Evolutionary conservation across 2,888 invertebrate species (phyloP).

Genomic region (Mesorhabditis belari): DNA sequence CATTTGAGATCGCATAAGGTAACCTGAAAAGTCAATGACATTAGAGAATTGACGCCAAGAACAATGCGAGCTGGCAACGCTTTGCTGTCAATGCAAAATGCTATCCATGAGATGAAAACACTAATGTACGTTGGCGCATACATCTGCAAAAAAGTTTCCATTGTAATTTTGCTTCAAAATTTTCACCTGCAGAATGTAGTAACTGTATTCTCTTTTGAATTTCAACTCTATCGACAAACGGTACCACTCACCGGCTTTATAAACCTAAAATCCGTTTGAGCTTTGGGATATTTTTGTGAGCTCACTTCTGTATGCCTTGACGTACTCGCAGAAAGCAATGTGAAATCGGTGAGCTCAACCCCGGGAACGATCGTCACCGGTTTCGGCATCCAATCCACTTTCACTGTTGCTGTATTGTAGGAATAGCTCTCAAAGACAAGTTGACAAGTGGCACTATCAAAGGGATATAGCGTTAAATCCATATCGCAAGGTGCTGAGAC

Average conservation of each 20-base stretch:
- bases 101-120: constrained; percentile 48
- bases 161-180: neutral
- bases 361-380: constrained; percentile 38
- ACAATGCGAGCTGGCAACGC: constrained; percentile 48
- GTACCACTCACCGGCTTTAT: constrained; percentile 50
- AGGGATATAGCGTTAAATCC: constrained; percentile 43
- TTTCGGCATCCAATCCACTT: constrained; percentile 40
- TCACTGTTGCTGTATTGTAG: constrained; percentile 49
- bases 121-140: constrained; percentile 47
- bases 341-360: constrained; percentile 40
- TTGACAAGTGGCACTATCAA: constrained; percentile 19
- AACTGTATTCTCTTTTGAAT: constrained; percentile 42
- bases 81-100: constrained; percentile 42
- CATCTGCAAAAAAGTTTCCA: constrained; percentile 21
- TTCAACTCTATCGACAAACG: constrained; percentile 41
- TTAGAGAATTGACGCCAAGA: constrained; percentile 47
- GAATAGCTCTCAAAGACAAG: constrained; percentile 42
- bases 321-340: constrained; percentile 16
- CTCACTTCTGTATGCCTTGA: constrained; percentile 38
- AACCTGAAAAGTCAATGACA: constrained; percentile 43
- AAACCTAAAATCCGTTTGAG: constrained; percentile 9
- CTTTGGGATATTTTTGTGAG: neutral
- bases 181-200: constrained; percentile 40
- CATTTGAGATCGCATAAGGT: neutral
- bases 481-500: constrained; percentile 47